These are phyloP conservation scores for Megalopta genalis DNA, from an alignment of 1,140 invertebrate genomes.

Conservation along the genomic window DNA sequence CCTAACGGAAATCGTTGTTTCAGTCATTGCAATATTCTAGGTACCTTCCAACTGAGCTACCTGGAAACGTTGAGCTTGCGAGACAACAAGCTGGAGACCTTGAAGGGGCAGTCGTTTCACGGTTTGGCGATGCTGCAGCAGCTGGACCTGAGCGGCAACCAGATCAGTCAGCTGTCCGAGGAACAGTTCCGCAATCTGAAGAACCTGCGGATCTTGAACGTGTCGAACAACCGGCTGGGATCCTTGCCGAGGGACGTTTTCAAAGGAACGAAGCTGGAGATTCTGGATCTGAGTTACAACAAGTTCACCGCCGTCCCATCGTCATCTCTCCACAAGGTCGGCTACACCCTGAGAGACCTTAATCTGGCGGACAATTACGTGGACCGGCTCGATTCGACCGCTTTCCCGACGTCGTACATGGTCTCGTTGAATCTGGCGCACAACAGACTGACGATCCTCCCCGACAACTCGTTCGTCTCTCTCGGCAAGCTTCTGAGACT, in stretches of 20 bases:
- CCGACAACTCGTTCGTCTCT: constrained; percentile 93
- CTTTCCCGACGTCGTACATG: constrained; percentile 90
- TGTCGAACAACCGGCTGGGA: constrained; percentile 88
- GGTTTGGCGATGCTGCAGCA: constrained; percentile 87
- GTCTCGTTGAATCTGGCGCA: constrained; percentile 88
- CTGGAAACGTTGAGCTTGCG: constrained; percentile 88
- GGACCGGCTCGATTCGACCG: constrained; percentile 92
- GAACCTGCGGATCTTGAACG: constrained; percentile 87
- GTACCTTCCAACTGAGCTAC: constrained; percentile 79
- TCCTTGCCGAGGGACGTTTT: constrained; percentile 90
- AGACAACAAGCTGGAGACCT: constrained; percentile 86
- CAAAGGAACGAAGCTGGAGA: constrained; percentile 88
- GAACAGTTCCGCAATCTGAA: constrained; percentile 90
- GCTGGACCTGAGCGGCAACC: constrained; percentile 89
- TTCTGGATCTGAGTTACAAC: constrained; percentile 89
- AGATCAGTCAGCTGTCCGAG: constrained; percentile 87
- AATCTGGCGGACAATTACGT: constrained; percentile 90
- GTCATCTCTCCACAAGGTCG: constrained; percentile 86
- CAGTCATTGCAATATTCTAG: constrained; percentile 49
- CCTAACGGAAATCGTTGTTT: background rate
- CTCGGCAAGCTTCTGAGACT: constrained; percentile 88
- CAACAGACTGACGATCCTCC: constrained; percentile 91
- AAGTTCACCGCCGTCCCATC: constrained; percentile 88
- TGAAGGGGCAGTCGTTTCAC: constrained; percentile 88
- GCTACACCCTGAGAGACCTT: constrained; percentile 87